Conservation (phyloP, 1,140 invertebrate species). For the Hypsibius dujardini region DNA sequence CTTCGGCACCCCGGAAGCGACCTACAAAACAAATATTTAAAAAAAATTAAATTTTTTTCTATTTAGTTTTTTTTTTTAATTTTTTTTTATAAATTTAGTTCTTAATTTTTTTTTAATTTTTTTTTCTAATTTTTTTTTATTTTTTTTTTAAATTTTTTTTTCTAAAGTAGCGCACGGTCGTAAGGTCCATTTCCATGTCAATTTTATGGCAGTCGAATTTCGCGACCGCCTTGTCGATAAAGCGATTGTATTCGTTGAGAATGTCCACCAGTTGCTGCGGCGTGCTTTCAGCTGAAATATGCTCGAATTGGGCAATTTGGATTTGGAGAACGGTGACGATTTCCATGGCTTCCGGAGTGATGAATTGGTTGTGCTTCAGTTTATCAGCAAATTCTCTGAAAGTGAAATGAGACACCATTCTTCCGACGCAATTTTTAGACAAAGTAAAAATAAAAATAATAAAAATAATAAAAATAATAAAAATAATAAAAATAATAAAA, state of each 20-base stretch:
- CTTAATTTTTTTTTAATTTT: no score
- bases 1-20: constrained; percentile 43
- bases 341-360: constrained; percentile 78
- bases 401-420: constrained; percentile 18
- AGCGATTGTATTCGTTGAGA: constrained; percentile 15
- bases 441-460: no score
- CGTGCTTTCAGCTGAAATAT: constrained; percentile 71
- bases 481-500: no score
- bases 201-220: constrained; percentile 12
- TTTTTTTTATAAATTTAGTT: no score
- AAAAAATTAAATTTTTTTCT: no score
- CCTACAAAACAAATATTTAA: constrained; percentile 27
- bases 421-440: background rate
- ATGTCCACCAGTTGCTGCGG: constrained; percentile 49
- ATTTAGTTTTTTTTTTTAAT: no score
- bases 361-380: constrained; percentile 65
- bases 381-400: constrained; percentile 65
- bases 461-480: no score
- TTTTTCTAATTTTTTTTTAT: no score
- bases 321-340: constrained; percentile 91
- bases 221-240: constrained; percentile 6
- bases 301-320: constrained; percentile 87
- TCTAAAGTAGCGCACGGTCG: background rate
- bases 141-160: no score
- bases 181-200: background rate